Base-by-base conservation (phyloP, 2,888 invertebrate species). In the Ennomos erosarius region DNA sequence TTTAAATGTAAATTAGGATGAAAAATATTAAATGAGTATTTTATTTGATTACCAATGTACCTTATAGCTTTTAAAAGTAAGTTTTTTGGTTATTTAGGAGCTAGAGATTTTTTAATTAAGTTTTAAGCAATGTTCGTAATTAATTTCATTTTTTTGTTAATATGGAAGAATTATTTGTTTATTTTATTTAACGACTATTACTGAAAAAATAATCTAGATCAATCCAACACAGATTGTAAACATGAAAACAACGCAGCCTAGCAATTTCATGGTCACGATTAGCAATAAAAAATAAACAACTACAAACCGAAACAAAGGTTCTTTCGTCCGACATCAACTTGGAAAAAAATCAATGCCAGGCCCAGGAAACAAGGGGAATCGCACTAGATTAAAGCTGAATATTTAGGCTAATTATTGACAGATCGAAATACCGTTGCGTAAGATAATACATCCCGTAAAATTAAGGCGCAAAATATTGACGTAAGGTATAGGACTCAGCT, bases 401-500 rank as follows among this genome's bases (percentile, higher is more conserved):
- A 59, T 55, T 48, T 57, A 33, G 55, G 59, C 49, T 63, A 56
- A 68, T 68, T 62, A 59, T 61, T 57, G 59, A 59, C 54, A 62
- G 62, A 62, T 61, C 67, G 79, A 81, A 81, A 79, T 65, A 80
- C 50, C 75, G 85, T 91, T 92, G 91, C 92, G 87, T 91, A 91
- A 92, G 90, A 80, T 71, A 68, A 80, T 71, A 68, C 73, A 68
- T 78, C 76, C 81, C 76, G 73, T 78, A 75, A 80, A 86, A 89
- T 85, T 91, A 92, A 87, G 90, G 90, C 92, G 92, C 88, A 93
- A 90, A 93, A 84, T 81, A 84, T 87, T 88, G 90, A 90, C 88
- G 87, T 90, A 87, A 83, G 84, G 81, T 79, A 85, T 85, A 89
- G 88, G 75, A 71, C 10, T 55, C 12, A 81, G 93, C 96, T 95